Evolutionary conservation across 1,140 invertebrate species (phyloP).

Genomic region (Brachionus manjavacas): DNA sequence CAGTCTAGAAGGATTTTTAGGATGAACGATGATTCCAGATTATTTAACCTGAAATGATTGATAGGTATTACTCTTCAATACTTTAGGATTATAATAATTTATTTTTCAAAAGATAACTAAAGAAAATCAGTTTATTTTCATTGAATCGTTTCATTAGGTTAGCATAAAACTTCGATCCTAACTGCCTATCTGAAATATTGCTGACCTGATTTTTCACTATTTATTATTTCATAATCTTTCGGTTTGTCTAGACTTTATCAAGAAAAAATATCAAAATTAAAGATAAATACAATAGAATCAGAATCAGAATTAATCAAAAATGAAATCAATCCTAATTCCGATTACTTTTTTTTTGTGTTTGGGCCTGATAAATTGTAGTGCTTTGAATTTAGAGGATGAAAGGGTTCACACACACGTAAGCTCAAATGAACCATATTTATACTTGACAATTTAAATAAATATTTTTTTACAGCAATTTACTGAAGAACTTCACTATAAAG

Average conservation of each 20-base stretch:
- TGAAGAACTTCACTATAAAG: constrained; percentile 51
- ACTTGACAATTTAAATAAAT: background rate
- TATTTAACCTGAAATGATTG: background rate
- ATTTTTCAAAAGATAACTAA: background rate
- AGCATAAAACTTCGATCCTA: background rate
- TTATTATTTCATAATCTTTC: background rate
- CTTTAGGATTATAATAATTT: background rate
- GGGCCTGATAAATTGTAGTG: background rate
- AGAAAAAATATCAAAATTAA: background rate
- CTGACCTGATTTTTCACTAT: constrained; percentile 6
- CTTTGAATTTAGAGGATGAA: background rate
- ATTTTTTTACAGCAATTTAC: constrained; percentile 49
- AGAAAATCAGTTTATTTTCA: background rate
- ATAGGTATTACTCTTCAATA: background rate
- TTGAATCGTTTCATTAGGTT: background rate
- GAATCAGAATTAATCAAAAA: background rate
- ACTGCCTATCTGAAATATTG: background rate
- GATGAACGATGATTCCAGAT: background rate
- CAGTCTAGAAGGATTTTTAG: background rate
- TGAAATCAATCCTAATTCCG: background rate
- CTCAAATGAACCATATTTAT: too few relatives aligned
- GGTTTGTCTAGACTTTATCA: background rate
- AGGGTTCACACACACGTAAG: background rate
- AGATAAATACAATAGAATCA: background rate
- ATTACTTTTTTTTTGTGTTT: background rate